Evolutionary conservation across 2,113 vertebrate species (phyloP).

Genomic region (Cinclus mexicanus): DNA sequence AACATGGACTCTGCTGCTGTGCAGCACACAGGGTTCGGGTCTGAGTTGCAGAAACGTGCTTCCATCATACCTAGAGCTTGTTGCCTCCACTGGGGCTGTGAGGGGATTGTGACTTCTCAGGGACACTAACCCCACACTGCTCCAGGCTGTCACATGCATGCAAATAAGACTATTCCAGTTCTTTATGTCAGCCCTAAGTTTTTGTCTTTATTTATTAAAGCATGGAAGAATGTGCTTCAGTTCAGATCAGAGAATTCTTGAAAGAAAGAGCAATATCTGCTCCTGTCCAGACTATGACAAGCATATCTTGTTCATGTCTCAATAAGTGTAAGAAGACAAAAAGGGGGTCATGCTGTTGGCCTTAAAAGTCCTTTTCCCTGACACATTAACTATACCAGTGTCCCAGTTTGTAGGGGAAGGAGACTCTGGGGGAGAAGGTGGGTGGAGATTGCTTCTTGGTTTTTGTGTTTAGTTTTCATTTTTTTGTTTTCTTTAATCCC

Average conservation of each 20-base stretch:
- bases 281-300: background rate
- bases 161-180: background rate
- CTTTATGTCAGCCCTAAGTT: rapidly evolving
- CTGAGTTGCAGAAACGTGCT: background rate
- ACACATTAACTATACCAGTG: background rate
- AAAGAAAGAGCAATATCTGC: background rate
- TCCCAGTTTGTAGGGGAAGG: background rate
- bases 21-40: rapidly evolving
- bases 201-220: background rate
- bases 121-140: background rate
- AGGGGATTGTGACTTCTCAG: background rate
- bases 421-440: background rate
- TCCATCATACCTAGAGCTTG: background rate
- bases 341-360: background rate
- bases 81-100: background rate
- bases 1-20: rapidly evolving
- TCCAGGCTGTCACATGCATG: background rate
- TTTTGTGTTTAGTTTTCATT: background rate
- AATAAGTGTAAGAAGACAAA: background rate
- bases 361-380: background rate
- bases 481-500: background rate
- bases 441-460: rapidly evolving
- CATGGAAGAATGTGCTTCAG: background rate
- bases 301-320: background rate
- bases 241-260: background rate